Base-by-base conservation (phyloP, 2,113 vertebrate genomes). In the Lathamus discolor region DNA sequence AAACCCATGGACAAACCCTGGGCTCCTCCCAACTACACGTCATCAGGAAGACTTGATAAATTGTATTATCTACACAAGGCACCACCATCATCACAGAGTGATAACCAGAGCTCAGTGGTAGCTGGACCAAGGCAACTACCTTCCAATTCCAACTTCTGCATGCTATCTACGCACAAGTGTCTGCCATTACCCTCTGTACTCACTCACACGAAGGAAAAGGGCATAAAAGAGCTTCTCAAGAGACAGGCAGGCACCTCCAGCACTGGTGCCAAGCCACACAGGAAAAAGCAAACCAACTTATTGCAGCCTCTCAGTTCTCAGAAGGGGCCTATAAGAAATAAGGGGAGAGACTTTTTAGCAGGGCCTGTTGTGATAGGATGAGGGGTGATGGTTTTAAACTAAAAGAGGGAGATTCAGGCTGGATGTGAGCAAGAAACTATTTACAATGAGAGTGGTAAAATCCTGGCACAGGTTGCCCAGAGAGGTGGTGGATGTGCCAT, bases 191-290 rank as follows among this genome's bases (percentile, higher is more conserved):
- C 24, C 41, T 67, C 41, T 2, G 1, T 41, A 11, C 44, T 57
- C 54, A 11, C 48, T 31, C 62, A 44, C 17, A 11, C 2, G 14
- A 72, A 3, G 25, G 19, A 59, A 77, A 67, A 0, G 0, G 55
- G 24, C 31, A 70, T 7, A 57, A 95, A 37, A 11, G 10, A 75
- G n/a, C 22, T 63, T 52, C 62, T 44, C 24, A 33, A 59, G 5
- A 17, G 20, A 69, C 17, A 9, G 1, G 19, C 17, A 51, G 59
- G 68, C 46, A 62, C 7, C 37, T 86, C 64, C 52, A 84, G 43
- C 59, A 37, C 29, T 17, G 16, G 10, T 35, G 6, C 20, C 18
- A 46, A 80, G n/a, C 7, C 19, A 19, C 2, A 5, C 2, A 9
- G 25, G 72, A 61, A 68, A 72, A 77, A 83, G 19, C 37, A 73